Evolutionary conservation across 2,888 invertebrate genomes (phyloP), one percentile per base, ranked within the genome.

Genomic region (Vandiemenella viatica): DNA sequence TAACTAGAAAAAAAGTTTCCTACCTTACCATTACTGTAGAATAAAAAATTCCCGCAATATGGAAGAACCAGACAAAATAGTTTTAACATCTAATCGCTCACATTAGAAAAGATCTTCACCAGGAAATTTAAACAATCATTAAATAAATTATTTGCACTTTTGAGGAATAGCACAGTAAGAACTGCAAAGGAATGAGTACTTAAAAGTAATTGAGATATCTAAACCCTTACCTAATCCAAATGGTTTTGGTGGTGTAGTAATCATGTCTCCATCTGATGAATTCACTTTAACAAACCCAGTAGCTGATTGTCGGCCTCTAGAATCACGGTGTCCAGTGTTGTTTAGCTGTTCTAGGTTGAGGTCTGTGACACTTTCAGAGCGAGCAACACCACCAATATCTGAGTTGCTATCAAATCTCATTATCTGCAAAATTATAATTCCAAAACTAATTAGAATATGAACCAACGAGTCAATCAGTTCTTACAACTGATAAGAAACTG

Each of bases 301-400:
- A 55, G 62, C 62, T 13, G 51, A 51, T 4, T 46, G 53, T 10
- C 53, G 42, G 13, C 32, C 47, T 16, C 53, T 46, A n/a, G 44
- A 32, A 17, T 50, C 52, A 21, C 69, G 62, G 21, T 62, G 58
- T 20, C 60, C 62, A 44, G 71, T 64, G 8, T 47, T 51, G 16
- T 43, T 47, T n/a, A 53, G 48, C 22, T 54, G 49, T 53, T 84
- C 83, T 55, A 81, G 80, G 60, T 80, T 86, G 13, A 88, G 67
- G 68, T 88, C 87, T 17, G 82, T 83, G 58, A 87, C 86, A 63
- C 87, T 87, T 64, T 88, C 88, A 21, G 88, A 87, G 23, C 87
- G 77, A 16, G 77, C 79, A 56, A 86, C 79, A n/a, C 58, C 58
- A 43, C 48, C 47, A 18, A 51, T 50, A 19, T 56, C 56, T 18